Base-by-base conservation (phyloP, 1,140 invertebrate species). In the Heliothis subflexa region DNA sequence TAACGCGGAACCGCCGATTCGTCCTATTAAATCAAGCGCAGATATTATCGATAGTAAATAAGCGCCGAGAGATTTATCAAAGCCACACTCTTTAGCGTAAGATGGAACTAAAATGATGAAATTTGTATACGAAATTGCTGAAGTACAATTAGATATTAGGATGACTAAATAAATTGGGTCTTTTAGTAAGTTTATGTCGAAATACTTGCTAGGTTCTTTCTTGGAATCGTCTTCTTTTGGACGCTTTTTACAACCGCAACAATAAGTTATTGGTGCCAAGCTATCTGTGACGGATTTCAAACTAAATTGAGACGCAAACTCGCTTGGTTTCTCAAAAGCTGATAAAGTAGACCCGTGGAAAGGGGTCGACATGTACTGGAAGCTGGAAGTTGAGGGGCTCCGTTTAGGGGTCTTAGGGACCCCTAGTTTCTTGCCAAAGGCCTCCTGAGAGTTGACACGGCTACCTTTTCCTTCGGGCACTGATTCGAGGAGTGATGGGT, bases 41-140 rank as follows among this genome's bases (percentile, higher is more conserved):
- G 97, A 97, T 0, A 98, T 97, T 50, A 97, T 97, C 0, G 97
- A 98, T 1, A 98, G 89, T 2, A 98, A 86, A 80, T 97, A 96
- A 1, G 97, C 96, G 0, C 96, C 96, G 57, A 95, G 89, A 4
- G 95, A 94, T 85, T 97, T 97, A 88, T 97, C 95, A 84, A 97
- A 98, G 0, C 96, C 95, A 7, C 97, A 91, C 14, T 95, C 94
- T 12, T 96, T 88, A 0, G 97, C 97, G 88, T 98, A 98, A 0
- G 96, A 95, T 3, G 97, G 97, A 14, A 98, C 93, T 2, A 98
- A 85, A 64, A 98, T 97, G 0, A 98, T 96, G 78, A 98, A 98
- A 88, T 98, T 98, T 0, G 97, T 98, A 84, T 98, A 98, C 66
- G 97, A 97, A 57, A 98, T 97, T 2, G 97, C 97, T 80, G 97